These are phyloP conservation scores for Acronicta alni DNA, from an alignment of 2,888 invertebrate species.

Conservation along the genomic window DNA sequence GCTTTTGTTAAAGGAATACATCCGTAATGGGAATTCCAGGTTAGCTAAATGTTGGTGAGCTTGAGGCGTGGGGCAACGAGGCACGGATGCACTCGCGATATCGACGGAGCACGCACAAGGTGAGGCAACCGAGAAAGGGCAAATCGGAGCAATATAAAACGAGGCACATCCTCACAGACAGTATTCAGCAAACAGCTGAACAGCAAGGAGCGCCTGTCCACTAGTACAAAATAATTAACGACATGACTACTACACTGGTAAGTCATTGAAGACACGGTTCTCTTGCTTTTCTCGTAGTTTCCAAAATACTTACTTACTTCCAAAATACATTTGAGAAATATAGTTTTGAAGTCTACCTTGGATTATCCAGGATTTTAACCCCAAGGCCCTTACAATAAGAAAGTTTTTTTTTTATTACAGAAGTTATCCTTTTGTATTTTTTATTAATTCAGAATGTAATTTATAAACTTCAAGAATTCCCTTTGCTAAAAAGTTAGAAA, in stretches of 20 bases:
- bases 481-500: too few relatives aligned
- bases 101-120: conserved; percentile 82
- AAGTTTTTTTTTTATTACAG: neutral
- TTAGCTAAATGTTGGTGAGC: conserved; percentile 62
- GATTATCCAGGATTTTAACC: neutral
- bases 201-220: conserved; percentile 69
- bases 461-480: too few relatives aligned
- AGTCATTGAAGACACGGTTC: conserved; percentile 58
- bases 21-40: conserved; percentile 57
- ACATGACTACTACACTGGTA: conserved; percentile 78
- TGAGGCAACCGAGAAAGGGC: conserved; percentile 88
- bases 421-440: conserved; percentile 3
- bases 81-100: conserved; percentile 74
- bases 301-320: neutral
- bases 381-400: too few relatives aligned
- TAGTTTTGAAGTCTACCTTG: neutral
- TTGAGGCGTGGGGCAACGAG: conserved; percentile 68
- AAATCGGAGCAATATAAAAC: conserved; percentile 87
- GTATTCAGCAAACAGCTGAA: conserved; percentile 83
- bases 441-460: neutral
- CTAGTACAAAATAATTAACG: conserved; percentile 64
- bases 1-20: conserved; percentile 37
- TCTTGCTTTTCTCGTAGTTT: neutral
- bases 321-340: neutral
- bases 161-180: conserved; percentile 81